Percentiles rank a stretch among this genome's conserved stretches.
These are phyloP conservation scores for Mesorhabditis belari DNA, from an alignment of 2,888 invertebrate species.

Conservation along the genomic window DNA sequence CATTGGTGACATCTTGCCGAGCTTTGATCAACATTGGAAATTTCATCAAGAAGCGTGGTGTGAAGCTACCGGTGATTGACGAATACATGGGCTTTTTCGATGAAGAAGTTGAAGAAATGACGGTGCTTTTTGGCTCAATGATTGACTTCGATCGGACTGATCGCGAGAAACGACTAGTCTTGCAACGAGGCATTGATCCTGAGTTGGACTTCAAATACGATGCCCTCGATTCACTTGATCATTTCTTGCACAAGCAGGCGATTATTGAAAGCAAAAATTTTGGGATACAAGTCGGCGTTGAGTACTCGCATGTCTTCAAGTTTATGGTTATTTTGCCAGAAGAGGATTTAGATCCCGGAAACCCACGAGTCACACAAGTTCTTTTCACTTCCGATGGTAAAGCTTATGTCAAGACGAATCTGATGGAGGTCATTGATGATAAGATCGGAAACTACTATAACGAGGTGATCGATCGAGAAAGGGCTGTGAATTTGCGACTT, in stretches of 20 bases:
- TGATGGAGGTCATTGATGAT: slow-evolving; percentile 67
- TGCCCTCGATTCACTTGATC: slow-evolving; percentile 1
- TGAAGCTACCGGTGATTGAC: not conserved
- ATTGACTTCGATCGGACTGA: not conserved
- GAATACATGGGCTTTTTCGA: not conserved
- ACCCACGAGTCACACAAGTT: not conserved
- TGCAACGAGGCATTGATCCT: not conserved
- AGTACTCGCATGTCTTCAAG: not conserved
- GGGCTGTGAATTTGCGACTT: slow-evolving; percentile 65
- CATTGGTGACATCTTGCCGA: not conserved
- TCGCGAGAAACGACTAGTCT: not conserved
- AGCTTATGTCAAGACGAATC: slow-evolving; percentile 61
- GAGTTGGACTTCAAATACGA: slow-evolving; percentile 6
- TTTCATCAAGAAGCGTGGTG: not conserved
- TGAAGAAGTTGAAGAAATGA: not conserved
- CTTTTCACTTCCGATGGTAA: not conserved
- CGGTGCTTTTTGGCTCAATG: not conserved
- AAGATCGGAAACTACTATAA: slow-evolving; percentile 72
- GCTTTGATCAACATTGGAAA: not conserved
- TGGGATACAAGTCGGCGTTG: not conserved
- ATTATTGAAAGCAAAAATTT: not conserved
- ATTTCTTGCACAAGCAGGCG: not conserved
- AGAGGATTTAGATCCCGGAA: not conserved
- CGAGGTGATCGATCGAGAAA: slow-evolving; percentile 71
- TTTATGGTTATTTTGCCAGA: not conserved